phyloP scores from a whole-genome alignment of 1,140 invertebrate species.

The Eupristina koningsbergeri region DNA sequence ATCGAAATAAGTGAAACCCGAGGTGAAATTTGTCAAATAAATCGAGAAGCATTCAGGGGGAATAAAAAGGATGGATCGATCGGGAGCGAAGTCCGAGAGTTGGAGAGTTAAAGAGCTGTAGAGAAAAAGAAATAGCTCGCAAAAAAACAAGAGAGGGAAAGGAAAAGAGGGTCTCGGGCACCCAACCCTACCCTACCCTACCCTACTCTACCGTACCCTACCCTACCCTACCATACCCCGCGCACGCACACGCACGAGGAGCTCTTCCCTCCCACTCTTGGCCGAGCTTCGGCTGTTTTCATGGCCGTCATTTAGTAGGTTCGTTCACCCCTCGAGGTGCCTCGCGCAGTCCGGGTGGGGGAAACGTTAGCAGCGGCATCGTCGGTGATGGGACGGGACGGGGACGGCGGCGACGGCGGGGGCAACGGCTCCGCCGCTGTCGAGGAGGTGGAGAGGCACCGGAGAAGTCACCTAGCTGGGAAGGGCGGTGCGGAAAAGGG shows the following conservation, averaged over 20 bases:
- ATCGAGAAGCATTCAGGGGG: no score
- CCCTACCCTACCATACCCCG: background rate
- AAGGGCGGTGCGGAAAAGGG: slow-evolving; percentile 38
- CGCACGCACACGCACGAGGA: slow-evolving; percentile 28
- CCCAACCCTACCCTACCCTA: background rate
- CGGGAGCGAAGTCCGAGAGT: background rate
- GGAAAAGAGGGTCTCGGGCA: slow-evolving; percentile 40
- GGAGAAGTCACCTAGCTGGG: slow-evolving; percentile 40
- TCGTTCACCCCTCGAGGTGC: slow-evolving; percentile 69
- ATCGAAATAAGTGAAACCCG: no score
- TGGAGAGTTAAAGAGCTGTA: slow-evolving; percentile 39
- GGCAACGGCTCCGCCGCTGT: slow-evolving; percentile 45
- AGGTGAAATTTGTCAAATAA: no score
- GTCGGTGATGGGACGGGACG: no score
- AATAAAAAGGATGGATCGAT: no score
- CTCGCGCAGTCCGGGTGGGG: slow-evolving; percentile 3
- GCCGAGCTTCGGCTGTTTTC: slow-evolving; percentile 72
- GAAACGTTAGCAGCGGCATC: background rate
- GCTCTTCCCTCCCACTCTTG: slow-evolving; percentile 54
- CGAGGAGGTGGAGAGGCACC: slow-evolving; percentile 6
- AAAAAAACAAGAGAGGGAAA: slow-evolving; percentile 49
- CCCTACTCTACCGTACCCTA: no score
- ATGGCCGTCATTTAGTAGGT: slow-evolving; percentile 75
- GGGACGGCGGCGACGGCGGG: slow-evolving; percentile 6
- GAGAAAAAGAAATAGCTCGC: slow-evolving; percentile 36